Conservation (phyloP, 1,140 invertebrate genomes). For the Tetranychus urticae region DNA sequence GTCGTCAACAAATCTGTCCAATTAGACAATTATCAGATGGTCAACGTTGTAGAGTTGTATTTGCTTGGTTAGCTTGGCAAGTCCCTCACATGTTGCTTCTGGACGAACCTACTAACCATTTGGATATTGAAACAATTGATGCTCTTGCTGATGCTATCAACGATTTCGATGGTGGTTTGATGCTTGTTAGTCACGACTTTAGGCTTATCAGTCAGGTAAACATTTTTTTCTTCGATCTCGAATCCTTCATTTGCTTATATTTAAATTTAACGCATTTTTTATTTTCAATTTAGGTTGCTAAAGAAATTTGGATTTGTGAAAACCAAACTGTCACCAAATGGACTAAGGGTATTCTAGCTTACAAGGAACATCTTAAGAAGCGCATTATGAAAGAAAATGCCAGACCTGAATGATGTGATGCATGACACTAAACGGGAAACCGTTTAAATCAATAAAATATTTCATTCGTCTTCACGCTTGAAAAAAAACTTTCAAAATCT, state of each 20-base stretch:
- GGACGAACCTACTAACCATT: slow-evolving; percentile 86
- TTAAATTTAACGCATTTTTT: background rate
- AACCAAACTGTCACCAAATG: slow-evolving; percentile 88
- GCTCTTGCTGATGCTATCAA: slow-evolving; percentile 90
- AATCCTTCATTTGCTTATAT: background rate
- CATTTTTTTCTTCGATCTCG: slow-evolving; percentile 6
- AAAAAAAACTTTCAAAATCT: too few relatives aligned
- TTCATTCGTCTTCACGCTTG: too few relatives aligned
- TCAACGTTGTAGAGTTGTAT: slow-evolving; percentile 90
- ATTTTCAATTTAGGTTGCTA: slow-evolving; percentile 50
- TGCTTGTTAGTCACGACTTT: slow-evolving; percentile 92
- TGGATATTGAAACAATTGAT: slow-evolving; percentile 99
- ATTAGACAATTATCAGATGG: slow-evolving; percentile 94
- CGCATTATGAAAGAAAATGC: slow-evolving; percentile 34
- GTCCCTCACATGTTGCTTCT: slow-evolving; percentile 30
- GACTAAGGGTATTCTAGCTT: slow-evolving; percentile 78
- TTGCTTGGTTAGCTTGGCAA: slow-evolving; percentile 55
- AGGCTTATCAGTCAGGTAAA: slow-evolving; percentile 88
- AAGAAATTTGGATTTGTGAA: slow-evolving; percentile 98
- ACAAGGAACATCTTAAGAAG: slow-evolving; percentile 77
- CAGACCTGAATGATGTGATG: background rate
- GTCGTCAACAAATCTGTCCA: slow-evolving; percentile 87
- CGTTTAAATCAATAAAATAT: too few relatives aligned
- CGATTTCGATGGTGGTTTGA: slow-evolving; percentile 92
- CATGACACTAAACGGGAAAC: too few relatives aligned